Conservation (phyloP, 2,888 invertebrate species). For the Diaprepes abbreviatus region DNA sequence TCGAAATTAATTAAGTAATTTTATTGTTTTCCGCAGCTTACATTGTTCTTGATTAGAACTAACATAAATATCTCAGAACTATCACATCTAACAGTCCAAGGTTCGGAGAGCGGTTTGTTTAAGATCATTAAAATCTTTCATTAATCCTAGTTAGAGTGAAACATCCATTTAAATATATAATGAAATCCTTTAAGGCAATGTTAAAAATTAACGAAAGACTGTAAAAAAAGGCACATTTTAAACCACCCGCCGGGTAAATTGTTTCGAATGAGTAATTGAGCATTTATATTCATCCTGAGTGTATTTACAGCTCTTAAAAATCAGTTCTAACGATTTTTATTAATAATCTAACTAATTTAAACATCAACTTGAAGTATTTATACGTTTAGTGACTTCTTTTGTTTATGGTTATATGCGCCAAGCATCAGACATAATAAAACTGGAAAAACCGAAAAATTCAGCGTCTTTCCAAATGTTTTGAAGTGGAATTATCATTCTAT, state of each 20-base stretch:
- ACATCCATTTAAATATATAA: conserved; percentile 41
- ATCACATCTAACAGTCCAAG: conserved; percentile 7
- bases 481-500: no score
- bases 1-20: no score
- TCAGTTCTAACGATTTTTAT: conserved; percentile 28
- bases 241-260: conserved; percentile 23
- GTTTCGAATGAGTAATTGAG: conserved; percentile 24
- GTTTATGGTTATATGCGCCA: neutral
- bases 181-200: conserved; percentile 26
- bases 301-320: neutral
- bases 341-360: conserved; percentile 31
- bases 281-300: conserved; percentile 27
- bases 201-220: neutral
- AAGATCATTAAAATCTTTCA: conserved; percentile 36
- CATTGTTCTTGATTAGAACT: conserved; percentile 11
- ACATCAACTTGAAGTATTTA: conserved; percentile 27
- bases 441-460: no score
- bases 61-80: conserved; percentile 16
- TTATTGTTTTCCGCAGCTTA: no score
- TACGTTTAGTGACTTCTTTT: neutral
- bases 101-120: conserved; percentile 2
- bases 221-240: conserved; percentile 4
- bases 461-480: no score
- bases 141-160: conserved; percentile 42
- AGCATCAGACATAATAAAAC: no score